These are phyloP conservation scores for Lamellibrachia columna DNA, from an alignment of 2,888 invertebrate genomes.

Conservation along the genomic window DNA sequence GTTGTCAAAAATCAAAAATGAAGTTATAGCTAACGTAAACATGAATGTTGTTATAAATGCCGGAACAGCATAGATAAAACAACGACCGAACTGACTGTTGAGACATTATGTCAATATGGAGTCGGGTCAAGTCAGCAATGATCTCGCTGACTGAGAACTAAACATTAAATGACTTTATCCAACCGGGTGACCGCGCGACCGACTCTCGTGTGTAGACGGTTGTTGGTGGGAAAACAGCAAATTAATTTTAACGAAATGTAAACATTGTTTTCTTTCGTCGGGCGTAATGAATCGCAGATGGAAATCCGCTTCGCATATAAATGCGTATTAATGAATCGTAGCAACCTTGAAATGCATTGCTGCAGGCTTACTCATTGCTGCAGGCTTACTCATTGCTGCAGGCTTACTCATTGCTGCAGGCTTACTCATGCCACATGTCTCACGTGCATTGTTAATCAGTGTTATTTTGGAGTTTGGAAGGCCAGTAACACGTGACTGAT, in stretches of 20 bases:
- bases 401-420: background rate
- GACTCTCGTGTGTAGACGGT: background rate
- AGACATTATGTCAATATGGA: background rate
- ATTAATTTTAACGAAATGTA: background rate
- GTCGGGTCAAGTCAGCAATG: background rate
- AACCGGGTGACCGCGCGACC: background rate
- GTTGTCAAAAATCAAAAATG: background rate
- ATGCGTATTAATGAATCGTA: background rate
- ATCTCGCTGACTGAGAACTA: background rate
- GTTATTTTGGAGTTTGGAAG: conserved; percentile 5
- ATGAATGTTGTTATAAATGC: background rate
- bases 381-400: background rate
- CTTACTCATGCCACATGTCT: background rate
- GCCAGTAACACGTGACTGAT: background rate
- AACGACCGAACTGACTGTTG: background rate
- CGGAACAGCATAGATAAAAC: background rate
- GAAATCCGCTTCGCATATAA: background rate
- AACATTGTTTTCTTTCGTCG: background rate
- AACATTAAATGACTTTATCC: background rate
- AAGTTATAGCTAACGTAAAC: background rate
- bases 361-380: background rate
- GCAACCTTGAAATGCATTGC: background rate
- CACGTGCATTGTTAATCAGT: background rate
- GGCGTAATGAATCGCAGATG: background rate
- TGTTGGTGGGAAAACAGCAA: background rate